Conservation (phyloP, 2,113 vertebrate species). For the Oncorhynchus kisutch region DNA sequence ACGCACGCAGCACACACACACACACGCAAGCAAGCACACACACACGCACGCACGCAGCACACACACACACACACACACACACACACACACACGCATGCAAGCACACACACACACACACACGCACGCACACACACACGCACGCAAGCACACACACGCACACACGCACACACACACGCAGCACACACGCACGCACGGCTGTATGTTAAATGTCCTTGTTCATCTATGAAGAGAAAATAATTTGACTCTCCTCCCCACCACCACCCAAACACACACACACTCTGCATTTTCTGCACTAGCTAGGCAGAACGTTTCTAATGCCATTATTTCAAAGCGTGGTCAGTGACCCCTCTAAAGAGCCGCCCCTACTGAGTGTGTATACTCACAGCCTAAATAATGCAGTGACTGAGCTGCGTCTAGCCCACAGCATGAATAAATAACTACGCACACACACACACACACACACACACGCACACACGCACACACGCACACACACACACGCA, state of each 20-base stretch:
- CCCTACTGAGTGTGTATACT: conserved; percentile 58
- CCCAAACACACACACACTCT: conserved; percentile 39
- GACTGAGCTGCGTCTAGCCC: conserved; percentile 51
- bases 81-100: too few relatives aligned
- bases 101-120: too few relatives aligned
- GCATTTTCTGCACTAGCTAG: conserved; percentile 25
- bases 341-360: conserved; percentile 65
- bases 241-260: neutral
- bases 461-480: neutral
- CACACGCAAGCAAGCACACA: too few relatives aligned
- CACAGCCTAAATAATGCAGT: conserved; percentile 47
- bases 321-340: conserved; percentile 60
- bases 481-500: neutral
- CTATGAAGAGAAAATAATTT: neutral
- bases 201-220: neutral
- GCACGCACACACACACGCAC: too few relatives aligned
- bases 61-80: too few relatives aligned
- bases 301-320: conserved; percentile 44
- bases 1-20: too few relatives aligned
- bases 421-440: conserved; percentile 63
- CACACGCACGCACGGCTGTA: too few relatives aligned
- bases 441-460: neutral
- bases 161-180: too few relatives aligned
- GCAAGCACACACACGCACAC: too few relatives aligned
- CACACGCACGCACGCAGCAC: neutral